phyloP scores from a whole-genome alignment of 1,140 invertebrate species.

The Bombus fervidus region DNA sequence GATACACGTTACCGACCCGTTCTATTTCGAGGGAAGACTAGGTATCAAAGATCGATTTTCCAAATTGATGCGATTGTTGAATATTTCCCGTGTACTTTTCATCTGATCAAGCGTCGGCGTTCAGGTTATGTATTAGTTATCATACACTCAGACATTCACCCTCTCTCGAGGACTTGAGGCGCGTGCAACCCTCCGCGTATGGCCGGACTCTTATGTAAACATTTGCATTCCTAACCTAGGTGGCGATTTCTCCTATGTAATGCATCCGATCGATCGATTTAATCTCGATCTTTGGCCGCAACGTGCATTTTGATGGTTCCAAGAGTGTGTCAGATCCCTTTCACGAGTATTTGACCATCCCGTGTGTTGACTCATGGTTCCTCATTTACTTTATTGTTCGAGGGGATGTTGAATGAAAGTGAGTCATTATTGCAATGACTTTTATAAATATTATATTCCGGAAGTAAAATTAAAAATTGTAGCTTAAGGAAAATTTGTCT shows the following conservation, averaged over 20 bases:
- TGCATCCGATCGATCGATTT: slow-evolving; percentile 68
- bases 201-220: slow-evolving; percentile 59
- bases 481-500: too few species aligned
- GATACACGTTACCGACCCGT: not conserved
- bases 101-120: slow-evolving; percentile 27
- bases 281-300: slow-evolving; percentile 55
- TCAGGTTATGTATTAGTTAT: slow-evolving; percentile 62
- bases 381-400: too few species aligned
- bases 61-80: not conserved
- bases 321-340: slow-evolving; percentile 25
- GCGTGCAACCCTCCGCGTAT: slow-evolving; percentile 27
- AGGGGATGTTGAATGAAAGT: too few species aligned
- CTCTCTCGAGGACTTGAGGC: slow-evolving; percentile 47
- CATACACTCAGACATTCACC: slow-evolving; percentile 64
- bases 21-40: not conserved
- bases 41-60: not conserved
- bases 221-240: slow-evolving; percentile 65
- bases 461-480: too few species aligned
- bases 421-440: too few species aligned
- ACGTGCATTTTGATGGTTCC: slow-evolving; percentile 47
- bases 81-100: slow-evolving; percentile 3
- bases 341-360: not conserved
- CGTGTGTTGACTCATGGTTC: too few species aligned
- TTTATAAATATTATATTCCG: too few species aligned
- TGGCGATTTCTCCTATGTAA: slow-evolving; percentile 41